Base-by-base conservation (phyloP, 37 sponge, comb jelly and placozoan genomes). In the Beroe forskalii region DNA sequence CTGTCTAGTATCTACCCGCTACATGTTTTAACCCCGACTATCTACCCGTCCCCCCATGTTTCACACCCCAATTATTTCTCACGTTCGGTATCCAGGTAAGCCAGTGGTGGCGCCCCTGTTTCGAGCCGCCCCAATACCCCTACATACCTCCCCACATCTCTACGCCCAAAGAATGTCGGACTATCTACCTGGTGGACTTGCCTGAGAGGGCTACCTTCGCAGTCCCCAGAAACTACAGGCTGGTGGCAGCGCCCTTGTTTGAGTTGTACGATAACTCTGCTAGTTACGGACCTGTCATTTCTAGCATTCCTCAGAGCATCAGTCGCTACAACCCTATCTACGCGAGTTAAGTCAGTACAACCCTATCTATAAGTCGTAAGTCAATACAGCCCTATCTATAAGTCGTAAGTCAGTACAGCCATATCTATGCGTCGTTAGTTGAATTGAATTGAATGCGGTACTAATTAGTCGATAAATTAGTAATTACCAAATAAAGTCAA, bases 41-140 rank as follows among this genome's bases (percentile, higher is more conserved):
- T n/a, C n/a, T n/a, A n/a, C n/a, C n/a, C n/a, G n/a, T n/a, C n/a
- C n/a, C n/a, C n/a, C n/a, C n/a, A n/a, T n/a, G n/a, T n/a, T n/a
- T n/a, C n/a, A n/a, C n/a, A n/a, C n/a, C n/a, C n/a, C n/a, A n/a
- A n/a, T n/a, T n/a, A n/a, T n/a, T n/a, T n/a, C n/a, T n/a, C n/a
- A n/a, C n/a, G n/a, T n/a, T n/a, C n/a, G n/a, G n/a, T 55, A 55
- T 17, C 60, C 66, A 64, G 66, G 66, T 69, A 69, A 32, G 37
- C 38, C 86, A 80, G 20, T 80, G 86, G 86, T 80, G 86, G 86
- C 40, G 86, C 9, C 86, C 86, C 2, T 33, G 86, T 80, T 80
- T 80, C 27, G 86, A 80, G 31, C 86, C 86, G 22, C 86, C 86
- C 86, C 86, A 80, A 42, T 80, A 80, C 86, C 86, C 86, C 24